A percentile compares a stretch with the other conserved stretches of the same genome.
Conservation (phyloP, 2,888 invertebrate species). For the Ormyrus pomaceus region DNA sequence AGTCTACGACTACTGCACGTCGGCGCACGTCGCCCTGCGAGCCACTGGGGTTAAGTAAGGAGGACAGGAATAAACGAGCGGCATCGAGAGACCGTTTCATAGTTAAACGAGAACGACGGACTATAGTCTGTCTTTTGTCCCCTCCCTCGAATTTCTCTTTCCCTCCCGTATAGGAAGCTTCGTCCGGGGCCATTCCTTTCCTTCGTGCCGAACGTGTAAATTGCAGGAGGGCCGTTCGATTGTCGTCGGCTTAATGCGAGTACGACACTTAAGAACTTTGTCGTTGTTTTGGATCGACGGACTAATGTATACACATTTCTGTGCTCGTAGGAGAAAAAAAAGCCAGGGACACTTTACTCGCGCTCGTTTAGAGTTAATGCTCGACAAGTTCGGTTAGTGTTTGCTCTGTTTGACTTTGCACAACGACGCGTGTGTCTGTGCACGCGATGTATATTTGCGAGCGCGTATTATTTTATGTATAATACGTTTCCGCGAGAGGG, state of each 20-base stretch:
- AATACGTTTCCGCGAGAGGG: no score
- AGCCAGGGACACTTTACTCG: no score
- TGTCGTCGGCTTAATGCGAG: slow-evolving; percentile 19
- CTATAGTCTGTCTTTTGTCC: slow-evolving; percentile 8
- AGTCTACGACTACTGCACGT: no score
- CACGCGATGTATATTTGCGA: no score
- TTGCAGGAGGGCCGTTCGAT: slow-evolving; percentile 34
- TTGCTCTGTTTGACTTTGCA: no score
- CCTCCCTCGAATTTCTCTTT: background rate
- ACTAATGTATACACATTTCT: background rate
- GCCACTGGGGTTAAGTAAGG: slow-evolving; percentile 20
- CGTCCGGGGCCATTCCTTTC: background rate
- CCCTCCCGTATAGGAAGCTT: background rate
- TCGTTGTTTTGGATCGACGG: slow-evolving; percentile 5
- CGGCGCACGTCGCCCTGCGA: background rate
- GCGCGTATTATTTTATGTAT: no score
- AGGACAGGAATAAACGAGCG: slow-evolving; percentile 37
- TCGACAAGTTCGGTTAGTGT: no score
- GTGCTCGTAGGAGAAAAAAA: no score
- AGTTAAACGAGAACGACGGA: background rate
- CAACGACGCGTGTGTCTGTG: no score
- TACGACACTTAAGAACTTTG: slow-evolving; percentile 1
- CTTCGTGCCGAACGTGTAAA: slow-evolving; percentile 36
- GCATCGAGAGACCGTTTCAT: slow-evolving; percentile 31
- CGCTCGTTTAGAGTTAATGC: no score